phyloP scores from a whole-genome alignment of 2,113 vertebrate genomes.

The Ascaphus truei region DNA sequence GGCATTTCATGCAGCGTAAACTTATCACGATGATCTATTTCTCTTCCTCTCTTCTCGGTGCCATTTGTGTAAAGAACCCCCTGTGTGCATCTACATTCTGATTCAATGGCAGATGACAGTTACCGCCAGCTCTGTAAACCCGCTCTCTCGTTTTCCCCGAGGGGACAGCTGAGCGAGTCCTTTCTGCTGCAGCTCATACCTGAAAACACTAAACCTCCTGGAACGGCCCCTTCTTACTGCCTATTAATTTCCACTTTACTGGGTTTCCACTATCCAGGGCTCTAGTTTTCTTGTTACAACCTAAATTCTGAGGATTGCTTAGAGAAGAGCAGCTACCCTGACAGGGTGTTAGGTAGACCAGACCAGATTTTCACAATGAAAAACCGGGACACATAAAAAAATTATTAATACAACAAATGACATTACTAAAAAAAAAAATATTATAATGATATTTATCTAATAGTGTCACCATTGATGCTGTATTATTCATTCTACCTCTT shows the following conservation, averaged over 20 bases:
- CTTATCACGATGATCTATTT: too few species aligned
- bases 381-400: too few species aligned
- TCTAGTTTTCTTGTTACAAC: conserved; percentile 3
- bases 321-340: not conserved
- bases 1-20: too few species aligned
- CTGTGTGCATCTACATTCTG: not conserved
- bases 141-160: not conserved
- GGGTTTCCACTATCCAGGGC: conserved; percentile 28
- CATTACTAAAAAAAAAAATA: too few species aligned
- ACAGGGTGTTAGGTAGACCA: not conserved
- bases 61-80: rapidly evolving
- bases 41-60: not conserved
- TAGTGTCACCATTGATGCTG: too few species aligned
- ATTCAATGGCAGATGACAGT: not conserved
- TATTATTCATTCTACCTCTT: too few species aligned
- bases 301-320: not conserved
- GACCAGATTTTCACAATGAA: too few species aligned
- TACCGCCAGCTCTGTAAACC: conserved; percentile 4
- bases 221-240: conserved; percentile 37
- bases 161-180: not conserved
- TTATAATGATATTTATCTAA: too few species aligned
- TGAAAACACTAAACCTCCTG: conserved; percentile 28
- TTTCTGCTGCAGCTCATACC: not conserved
- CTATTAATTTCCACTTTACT: conserved; percentile 44
- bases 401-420: too few species aligned